phyloP scores from a whole-genome alignment of 2,113 vertebrate genomes.

The Mormyrus lacerda region DNA sequence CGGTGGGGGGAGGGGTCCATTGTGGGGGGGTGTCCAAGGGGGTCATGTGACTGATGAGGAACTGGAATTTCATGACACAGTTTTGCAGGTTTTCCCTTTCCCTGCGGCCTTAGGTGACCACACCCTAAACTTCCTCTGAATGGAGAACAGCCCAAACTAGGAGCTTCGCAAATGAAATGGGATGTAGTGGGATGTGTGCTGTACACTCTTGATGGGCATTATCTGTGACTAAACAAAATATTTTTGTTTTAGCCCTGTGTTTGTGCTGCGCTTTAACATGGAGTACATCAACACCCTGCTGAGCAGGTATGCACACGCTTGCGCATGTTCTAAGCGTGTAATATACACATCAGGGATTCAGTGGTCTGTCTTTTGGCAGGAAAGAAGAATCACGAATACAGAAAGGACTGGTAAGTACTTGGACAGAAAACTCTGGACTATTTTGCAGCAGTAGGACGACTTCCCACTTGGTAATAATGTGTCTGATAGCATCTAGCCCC shows the following conservation, averaged over 20 bases:
- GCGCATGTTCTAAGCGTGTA: not conserved
- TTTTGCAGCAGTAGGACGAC: not conserved
- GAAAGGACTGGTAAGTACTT: conserved; percentile 83
- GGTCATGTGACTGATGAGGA: not conserved
- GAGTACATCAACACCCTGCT: conserved; percentile 69
- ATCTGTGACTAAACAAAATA: not conserved
- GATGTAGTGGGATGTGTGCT: not conserved
- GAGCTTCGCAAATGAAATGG: not conserved
- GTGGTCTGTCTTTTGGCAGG: conserved; percentile 52
- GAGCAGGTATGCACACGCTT: conserved; percentile 31
- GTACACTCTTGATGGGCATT: not conserved
- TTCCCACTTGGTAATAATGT: not conserved
- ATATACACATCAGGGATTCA: not conserved
- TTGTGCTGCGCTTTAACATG: conserved; percentile 83
- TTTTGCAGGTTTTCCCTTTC: not conserved
- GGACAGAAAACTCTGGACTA: not conserved
- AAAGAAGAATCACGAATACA: conserved; percentile 75
- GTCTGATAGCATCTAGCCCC: not conserved
- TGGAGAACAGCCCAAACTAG: not conserved
- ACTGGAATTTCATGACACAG: not conserved
- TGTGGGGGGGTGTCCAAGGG: not conserved
- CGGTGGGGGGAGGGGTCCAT: too few species aligned
- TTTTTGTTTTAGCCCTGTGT: conserved; percentile 67
- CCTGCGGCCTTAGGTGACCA: not conserved
- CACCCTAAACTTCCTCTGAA: not conserved